Conservation (phyloP, 2,888 invertebrate species). For the Strigamia maritima region DNA sequence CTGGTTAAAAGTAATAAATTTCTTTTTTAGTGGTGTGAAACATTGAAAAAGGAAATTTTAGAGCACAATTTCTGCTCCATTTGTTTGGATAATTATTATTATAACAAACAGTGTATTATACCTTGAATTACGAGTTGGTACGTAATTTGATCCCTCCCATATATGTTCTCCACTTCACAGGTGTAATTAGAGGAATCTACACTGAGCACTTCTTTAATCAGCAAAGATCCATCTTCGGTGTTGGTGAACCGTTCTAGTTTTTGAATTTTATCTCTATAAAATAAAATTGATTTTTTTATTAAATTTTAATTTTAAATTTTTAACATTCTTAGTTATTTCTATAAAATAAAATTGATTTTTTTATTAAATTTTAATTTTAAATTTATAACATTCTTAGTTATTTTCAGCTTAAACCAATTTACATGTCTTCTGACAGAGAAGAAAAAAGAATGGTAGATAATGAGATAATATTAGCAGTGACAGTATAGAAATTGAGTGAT, state of each 20-base stretch:
- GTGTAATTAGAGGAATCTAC: constrained; percentile 41
- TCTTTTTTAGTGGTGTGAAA: no score
- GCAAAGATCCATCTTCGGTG: constrained; percentile 39
- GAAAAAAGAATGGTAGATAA: neutral
- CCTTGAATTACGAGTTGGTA: constrained; percentile 41
- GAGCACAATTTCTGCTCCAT: neutral
- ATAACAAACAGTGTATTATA: no score
- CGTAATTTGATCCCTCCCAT: constrained; percentile 40
- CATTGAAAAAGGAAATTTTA: no score
- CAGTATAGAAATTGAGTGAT: constrained; percentile 5
- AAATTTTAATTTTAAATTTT: neutral
- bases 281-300: neutral
- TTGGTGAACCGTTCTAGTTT: constrained; percentile 25
- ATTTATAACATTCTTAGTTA: neutral
- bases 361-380: neutral
- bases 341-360: no score
- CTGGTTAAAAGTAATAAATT: no score
- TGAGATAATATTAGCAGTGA: constrained; percentile 6
- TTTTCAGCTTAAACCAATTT: constrained; percentile 1
- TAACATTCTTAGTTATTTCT: neutral
- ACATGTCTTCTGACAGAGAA: neutral
- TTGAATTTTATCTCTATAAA: neutral
- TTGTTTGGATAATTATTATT: neutral
- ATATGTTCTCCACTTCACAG: constrained; percentile 42
- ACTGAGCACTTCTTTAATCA: constrained; percentile 38